phyloP scores from a whole-genome alignment of 2,888 invertebrate genomes.

The Ectropis crepuscularia region DNA sequence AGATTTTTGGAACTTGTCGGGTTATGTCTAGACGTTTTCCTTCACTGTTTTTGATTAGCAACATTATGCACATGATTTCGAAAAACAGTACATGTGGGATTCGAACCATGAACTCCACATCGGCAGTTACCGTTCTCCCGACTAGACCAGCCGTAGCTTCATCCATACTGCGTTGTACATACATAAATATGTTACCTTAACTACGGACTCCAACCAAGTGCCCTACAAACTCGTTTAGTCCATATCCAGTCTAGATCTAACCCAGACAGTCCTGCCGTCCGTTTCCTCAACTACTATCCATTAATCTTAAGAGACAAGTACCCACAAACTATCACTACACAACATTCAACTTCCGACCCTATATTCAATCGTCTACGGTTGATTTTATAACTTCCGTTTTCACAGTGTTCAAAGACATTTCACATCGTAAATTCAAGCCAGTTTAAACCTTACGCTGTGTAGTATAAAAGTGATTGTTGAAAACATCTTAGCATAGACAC shows the following conservation, averaged over 20 bases:
- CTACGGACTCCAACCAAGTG: not conserved
- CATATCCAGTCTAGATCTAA: constrained; percentile 30
- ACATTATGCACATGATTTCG: too few species aligned
- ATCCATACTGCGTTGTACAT: too few species aligned
- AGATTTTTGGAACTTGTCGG: too few species aligned
- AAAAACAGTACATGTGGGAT: too few species aligned
- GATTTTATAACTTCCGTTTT: too few species aligned
- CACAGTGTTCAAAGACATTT: not conserved
- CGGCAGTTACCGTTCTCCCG: not conserved
- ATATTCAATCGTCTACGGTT: too few species aligned
- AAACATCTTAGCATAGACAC: not conserved
- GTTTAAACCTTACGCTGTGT: not conserved
- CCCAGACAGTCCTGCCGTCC: constrained; percentile 26
- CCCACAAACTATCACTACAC: too few species aligned
- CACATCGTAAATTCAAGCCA: not conserved
- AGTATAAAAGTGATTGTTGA: not conserved
- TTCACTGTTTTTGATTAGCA: too few species aligned
- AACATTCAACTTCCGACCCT: too few species aligned
- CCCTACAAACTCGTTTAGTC: constrained; percentile 4
- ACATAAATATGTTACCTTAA: too few species aligned
- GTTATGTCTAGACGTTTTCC: too few species aligned
- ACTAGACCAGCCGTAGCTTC: not conserved
- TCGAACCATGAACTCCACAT: not conserved
- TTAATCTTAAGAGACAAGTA: constrained; percentile 5
- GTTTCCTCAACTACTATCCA: constrained; percentile 35